Percentiles rank a stretch among this genome's conserved stretches.
phyloP scores from a whole-genome alignment of 2,113 vertebrate genomes.

The Oryzias celebensis region DNA sequence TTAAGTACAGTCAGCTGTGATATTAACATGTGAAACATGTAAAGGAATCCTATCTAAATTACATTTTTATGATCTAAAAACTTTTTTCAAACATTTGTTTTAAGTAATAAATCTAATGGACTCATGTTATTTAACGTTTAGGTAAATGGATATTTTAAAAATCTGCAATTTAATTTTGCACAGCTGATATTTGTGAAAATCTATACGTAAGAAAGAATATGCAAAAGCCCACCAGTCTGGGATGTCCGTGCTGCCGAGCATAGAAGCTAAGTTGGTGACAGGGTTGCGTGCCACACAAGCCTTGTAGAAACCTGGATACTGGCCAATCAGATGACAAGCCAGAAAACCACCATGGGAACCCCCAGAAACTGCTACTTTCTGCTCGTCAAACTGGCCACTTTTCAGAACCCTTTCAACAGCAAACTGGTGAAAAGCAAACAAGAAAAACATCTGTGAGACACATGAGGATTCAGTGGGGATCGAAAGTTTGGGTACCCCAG shows the following conservation, averaged over 20 bases:
- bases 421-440: conserved; percentile 69
- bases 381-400: conserved; percentile 70
- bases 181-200: not conserved
- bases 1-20: not conserved
- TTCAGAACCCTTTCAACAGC: conserved; percentile 85
- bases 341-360: conserved; percentile 95
- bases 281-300: conserved; percentile 89
- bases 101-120: too few relatives aligned
- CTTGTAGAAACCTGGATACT: conserved; percentile 87
- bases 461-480: not conserved
- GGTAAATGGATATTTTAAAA: too few relatives aligned
- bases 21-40: too few relatives aligned
- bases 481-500: too few relatives aligned
- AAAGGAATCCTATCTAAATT: not conserved
- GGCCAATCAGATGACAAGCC: conserved; percentile 92
- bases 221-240: conserved; percentile 86
- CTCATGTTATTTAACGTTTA: too few relatives aligned
- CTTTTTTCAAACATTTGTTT: too few relatives aligned
- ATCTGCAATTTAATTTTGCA: not conserved
- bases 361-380: conserved; percentile 83
- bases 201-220: not conserved
- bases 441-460: not conserved
- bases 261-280: conserved; percentile 88
- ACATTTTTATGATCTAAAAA: too few relatives aligned
- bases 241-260: conserved; percentile 89